These are phyloP conservation scores for Rostratula benghalensis DNA, from an alignment of 2,113 vertebrate species.

Conservation along the genomic window DNA sequence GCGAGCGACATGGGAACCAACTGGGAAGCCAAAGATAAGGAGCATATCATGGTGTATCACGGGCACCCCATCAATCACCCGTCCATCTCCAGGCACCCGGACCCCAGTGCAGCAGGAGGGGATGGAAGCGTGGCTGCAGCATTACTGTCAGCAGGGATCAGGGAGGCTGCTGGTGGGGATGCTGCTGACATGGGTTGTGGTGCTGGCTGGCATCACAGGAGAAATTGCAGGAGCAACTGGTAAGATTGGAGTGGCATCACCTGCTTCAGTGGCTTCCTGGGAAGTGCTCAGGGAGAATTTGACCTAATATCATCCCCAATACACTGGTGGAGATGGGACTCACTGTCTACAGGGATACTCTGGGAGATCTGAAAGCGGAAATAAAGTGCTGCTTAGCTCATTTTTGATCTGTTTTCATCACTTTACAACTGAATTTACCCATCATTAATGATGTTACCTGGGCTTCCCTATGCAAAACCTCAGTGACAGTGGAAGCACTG, in stretches of 20 bases:
- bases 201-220: neutral
- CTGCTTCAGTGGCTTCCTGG: fast-evolving
- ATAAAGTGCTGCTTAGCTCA: neutral
- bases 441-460: fast-evolving
- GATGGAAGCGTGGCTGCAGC: neutral
- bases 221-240: neutral
- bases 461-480: neutral
- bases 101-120: fast-evolving
- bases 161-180: neutral
- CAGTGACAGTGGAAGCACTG: neutral
- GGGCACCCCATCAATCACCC: conserved; percentile 43
- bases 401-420: neutral
- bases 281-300: neutral
- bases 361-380: neutral
- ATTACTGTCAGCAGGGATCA: conserved; percentile 12
- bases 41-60: neutral
- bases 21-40: conserved; percentile 39
- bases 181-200: neutral
- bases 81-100: neutral
- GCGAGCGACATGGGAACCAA: neutral
- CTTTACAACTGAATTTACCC: neutral
- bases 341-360: neutral
- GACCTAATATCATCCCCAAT: fast-evolving
- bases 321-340: neutral
- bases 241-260: fast-evolving